phyloP scores from a whole-genome alignment of 2,888 invertebrate genomes.

The Hemaris fuciformis region DNA sequence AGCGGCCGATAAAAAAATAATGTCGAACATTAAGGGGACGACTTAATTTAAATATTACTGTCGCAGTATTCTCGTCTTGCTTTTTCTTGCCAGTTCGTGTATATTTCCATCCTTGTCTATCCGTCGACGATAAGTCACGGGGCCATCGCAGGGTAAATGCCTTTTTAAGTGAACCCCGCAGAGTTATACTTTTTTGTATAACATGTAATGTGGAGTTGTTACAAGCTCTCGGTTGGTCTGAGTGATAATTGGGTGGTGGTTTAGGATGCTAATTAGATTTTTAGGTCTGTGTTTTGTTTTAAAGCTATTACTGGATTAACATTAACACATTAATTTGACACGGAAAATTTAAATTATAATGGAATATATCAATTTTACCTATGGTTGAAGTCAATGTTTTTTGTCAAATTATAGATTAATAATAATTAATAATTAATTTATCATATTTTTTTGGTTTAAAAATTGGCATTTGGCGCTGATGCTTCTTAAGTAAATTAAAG shows the following conservation, averaged over 20 bases:
- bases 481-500: no score
- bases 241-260: constrained; percentile 17
- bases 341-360: no score
- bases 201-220: constrained; percentile 44
- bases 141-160: constrained; percentile 60
- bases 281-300: not conserved
- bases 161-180: constrained; percentile 71
- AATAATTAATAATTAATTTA: no score
- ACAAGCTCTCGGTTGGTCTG: constrained; percentile 11
- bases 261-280: not conserved
- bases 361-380: no score
- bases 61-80: constrained; percentile 39
- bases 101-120: constrained; percentile 41
- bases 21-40: constrained; percentile 72
- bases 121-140: constrained; percentile 62
- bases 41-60: constrained; percentile 79
- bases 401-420: no score
- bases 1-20: constrained; percentile 77
- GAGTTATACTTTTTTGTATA: constrained; percentile 45
- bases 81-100: constrained; percentile 22
- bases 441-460: no score
- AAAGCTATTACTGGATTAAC: not conserved
- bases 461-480: no score
- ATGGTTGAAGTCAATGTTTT: no score
- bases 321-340: no score